These are phyloP conservation scores for Calliphora vicina DNA, from an alignment of 1,140 invertebrate species.

Conservation along the genomic window DNA sequence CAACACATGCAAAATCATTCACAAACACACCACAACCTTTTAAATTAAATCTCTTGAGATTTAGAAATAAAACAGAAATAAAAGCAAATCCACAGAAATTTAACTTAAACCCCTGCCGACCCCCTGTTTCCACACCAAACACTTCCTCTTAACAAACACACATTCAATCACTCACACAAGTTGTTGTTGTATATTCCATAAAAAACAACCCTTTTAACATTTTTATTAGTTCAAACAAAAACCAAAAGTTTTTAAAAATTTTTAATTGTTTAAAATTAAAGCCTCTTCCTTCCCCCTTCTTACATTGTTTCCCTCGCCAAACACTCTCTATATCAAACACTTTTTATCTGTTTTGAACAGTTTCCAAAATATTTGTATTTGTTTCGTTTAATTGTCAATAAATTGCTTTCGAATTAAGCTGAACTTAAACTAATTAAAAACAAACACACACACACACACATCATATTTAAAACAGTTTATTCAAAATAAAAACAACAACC, in stretches of 20 bases:
- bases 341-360: neutral
- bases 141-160: neutral
- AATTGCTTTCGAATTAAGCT: neutral
- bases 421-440: neutral
- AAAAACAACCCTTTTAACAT: neutral
- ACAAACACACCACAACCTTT: neutral
- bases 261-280: too few species aligned
- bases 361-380: neutral
- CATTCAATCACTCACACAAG: neutral
- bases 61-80: too few species aligned
- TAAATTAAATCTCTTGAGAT: too few species aligned
- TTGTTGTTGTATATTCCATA: constrained; percentile 10
- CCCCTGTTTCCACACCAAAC: neutral
- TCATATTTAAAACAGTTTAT: neutral
- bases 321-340: too few species aligned
- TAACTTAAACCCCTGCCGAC: too few species aligned
- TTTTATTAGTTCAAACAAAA: neutral
- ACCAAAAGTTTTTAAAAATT: neutral
- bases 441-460: neutral
- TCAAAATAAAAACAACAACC: constrained; percentile 7
- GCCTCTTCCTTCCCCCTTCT: too few species aligned
- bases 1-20: neutral
- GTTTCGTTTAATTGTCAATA: neutral
- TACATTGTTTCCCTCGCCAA: too few species aligned
- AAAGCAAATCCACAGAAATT: too few species aligned